A percentile compares a stretch with the other conserved stretches of the same genome.
These are phyloP conservation scores for Alaudala cheleensis DNA, from an alignment of 2,113 vertebrate genomes.

Conservation along the genomic window DNA sequence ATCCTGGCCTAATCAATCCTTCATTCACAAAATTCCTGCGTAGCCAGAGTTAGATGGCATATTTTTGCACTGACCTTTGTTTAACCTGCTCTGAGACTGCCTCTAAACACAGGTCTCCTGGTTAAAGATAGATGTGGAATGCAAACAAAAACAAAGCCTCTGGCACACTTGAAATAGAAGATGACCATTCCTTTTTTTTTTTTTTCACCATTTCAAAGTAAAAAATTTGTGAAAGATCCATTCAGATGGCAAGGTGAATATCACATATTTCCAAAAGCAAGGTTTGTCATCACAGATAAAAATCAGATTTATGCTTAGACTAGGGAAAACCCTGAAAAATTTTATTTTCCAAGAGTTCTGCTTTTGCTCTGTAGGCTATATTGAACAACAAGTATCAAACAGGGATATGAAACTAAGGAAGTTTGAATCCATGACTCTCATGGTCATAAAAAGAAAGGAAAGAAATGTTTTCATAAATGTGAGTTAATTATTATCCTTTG, in stretches of 20 bases:
- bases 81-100: conserved; percentile 41
- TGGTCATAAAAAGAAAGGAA: neutral
- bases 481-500: neutral
- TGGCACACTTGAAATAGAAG: conserved; percentile 37
- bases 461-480: neutral
- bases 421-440: neutral
- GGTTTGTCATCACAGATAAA: conserved; percentile 27
- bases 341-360: neutral
- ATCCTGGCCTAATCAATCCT: neutral
- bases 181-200: neutral
- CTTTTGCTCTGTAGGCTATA: neutral
- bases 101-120: conserved; percentile 20
- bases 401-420: neutral
- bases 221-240: neutral
- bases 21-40: conserved; percentile 41
- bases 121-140: conserved; percentile 47
- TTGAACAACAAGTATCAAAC: neutral
- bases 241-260: conserved; percentile 34
- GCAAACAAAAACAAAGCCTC: conserved; percentile 62
- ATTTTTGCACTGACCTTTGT: conserved; percentile 40
- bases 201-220: neutral
- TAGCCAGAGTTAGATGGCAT: neutral
- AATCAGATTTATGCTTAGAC: neutral
- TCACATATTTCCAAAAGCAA: conserved; percentile 19
- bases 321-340: neutral